phyloP scores from a whole-genome alignment of 2,888 invertebrate genomes.

The Clostera curtula region DNA sequence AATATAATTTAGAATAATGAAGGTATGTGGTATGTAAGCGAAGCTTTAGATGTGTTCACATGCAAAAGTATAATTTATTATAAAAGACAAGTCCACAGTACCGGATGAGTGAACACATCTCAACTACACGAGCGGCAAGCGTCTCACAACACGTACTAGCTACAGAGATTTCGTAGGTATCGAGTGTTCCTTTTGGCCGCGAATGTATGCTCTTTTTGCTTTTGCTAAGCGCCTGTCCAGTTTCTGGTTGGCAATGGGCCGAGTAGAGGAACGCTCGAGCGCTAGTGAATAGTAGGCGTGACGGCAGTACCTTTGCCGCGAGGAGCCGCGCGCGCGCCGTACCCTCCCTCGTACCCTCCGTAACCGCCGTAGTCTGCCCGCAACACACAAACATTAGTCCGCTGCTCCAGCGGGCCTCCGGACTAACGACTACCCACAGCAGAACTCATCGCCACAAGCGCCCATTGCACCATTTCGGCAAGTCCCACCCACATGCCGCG shows the following conservation, averaged over 20 bases:
- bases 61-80: too few species aligned
- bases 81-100: too few species aligned
- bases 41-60: neutral
- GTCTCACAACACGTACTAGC: constrained; percentile 6
- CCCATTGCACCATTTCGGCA: too few species aligned
- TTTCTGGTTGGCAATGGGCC: constrained; percentile 5
- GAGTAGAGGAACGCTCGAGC: constrained; percentile 1
- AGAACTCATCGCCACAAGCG: too few species aligned
- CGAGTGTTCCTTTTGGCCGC: constrained; percentile 1
- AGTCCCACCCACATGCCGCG: too few species aligned
- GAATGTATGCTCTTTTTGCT: neutral
- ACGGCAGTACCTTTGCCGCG: constrained; percentile 87
- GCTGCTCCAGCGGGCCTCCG: constrained; percentile 31
- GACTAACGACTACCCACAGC: constrained; percentile 21
- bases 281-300: constrained; percentile 20
- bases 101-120: constrained; percentile 4
- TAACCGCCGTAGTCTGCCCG: constrained; percentile 89
- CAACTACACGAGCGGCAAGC: constrained; percentile 29
- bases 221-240: too few species aligned
- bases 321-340: constrained; percentile 89
- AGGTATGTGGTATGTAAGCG: too few species aligned
- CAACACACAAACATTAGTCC: constrained; percentile 73
- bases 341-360: constrained; percentile 92
- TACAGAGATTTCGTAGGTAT: neutral
- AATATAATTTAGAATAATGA: neutral